Percentiles rank a stretch among this genome's conserved stretches.
Evolutionary conservation across 2,888 invertebrate genomes (phyloP).

Genomic region (Choreutis nemorana): DNA sequence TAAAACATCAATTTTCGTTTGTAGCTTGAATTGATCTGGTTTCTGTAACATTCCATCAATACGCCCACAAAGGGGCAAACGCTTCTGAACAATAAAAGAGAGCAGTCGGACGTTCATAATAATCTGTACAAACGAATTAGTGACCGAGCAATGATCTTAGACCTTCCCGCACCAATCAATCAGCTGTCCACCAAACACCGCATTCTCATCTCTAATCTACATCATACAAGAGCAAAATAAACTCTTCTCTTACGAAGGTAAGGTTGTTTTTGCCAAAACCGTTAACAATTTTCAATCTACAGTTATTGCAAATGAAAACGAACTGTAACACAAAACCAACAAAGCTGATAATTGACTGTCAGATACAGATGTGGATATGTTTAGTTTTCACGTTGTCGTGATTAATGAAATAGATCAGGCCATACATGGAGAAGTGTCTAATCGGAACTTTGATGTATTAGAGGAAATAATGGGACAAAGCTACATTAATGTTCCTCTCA

Average conservation of each 20-base stretch:
- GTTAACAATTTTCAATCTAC: no score
- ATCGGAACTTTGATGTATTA: slow-evolving; percentile 47
- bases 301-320: neutral
- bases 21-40: no score
- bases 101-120: slow-evolving; percentile 40
- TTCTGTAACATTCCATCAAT: no score
- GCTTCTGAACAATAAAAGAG: no score
- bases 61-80: no score
- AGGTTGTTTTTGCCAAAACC: slow-evolving; percentile 17
- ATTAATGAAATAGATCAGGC: slow-evolving; percentile 44
- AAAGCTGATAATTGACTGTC: slow-evolving; percentile 3
- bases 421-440: slow-evolving; percentile 39
- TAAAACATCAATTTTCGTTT: no score
- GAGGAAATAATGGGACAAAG: slow-evolving; percentile 27
- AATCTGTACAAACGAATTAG: slow-evolving; percentile 41
- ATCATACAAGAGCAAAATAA: slow-evolving; percentile 14
- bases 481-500: no score
- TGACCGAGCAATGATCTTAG: slow-evolving; percentile 40
- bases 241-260: slow-evolving; percentile 16
- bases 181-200: slow-evolving; percentile 44
- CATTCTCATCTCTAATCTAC: slow-evolving; percentile 21
- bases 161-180: slow-evolving; percentile 50
- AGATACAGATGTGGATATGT: slow-evolving; percentile 15
- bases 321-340: neutral
- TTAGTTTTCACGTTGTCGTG: slow-evolving; percentile 38